phyloP scores from a whole-genome alignment of 2,888 invertebrate species.

The Scaptomyza flava region DNA sequence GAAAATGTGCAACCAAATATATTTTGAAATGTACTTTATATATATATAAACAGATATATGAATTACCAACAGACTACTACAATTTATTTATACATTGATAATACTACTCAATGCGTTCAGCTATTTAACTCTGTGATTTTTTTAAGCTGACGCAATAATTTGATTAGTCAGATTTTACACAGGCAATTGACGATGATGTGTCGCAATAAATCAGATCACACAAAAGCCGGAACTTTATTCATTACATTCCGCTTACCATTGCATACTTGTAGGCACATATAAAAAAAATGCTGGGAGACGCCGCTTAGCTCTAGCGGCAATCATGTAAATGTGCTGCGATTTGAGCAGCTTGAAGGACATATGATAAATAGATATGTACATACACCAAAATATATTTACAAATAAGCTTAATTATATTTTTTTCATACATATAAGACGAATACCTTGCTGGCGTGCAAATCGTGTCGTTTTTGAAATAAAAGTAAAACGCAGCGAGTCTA shows the following conservation, averaged over 20 bases:
- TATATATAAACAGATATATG: not conserved
- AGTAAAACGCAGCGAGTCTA: conserved; percentile 39
- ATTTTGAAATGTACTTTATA: not conserved
- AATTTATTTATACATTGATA: no score
- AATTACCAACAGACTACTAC: no score
- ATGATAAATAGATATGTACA: conserved; percentile 36
- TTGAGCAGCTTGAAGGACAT: conserved; percentile 51
- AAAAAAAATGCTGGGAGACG: not conserved
- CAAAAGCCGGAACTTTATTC: not conserved
- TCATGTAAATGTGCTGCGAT: conserved; percentile 68
- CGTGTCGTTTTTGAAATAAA: conserved; percentile 54
- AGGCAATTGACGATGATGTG: not conserved
- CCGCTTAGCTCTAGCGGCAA: conserved; percentile 40
- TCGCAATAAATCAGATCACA: conserved; percentile 15
- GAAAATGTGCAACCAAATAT: not conserved
- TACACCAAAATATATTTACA: conserved; percentile 18
- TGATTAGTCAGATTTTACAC: not conserved
- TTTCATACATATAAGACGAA: not conserved
- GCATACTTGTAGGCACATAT: conserved; percentile 7
- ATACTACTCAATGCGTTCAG: no score
- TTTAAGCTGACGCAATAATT: not conserved
- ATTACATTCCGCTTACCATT: conserved; percentile 3
- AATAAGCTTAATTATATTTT: conserved; percentile 30
- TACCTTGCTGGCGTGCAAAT: conserved; percentile 54
- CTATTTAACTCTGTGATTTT: no score